Percentiles rank a stretch among this genome's conserved stretches.
phyloP scores from a whole-genome alignment of 2,888 invertebrate species.

The Prenolepis imparis region DNA sequence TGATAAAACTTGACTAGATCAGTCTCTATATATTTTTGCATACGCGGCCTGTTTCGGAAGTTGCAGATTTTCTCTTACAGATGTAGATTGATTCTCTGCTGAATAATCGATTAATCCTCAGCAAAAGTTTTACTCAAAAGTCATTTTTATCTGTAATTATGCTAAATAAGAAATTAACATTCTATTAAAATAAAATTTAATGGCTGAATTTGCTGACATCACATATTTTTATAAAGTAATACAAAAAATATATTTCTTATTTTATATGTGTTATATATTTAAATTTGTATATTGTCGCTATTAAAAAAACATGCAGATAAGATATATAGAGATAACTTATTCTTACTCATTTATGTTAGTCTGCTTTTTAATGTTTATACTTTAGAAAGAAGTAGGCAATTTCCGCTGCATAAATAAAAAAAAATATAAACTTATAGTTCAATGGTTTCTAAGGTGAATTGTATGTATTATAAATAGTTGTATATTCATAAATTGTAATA shows the following conservation, averaged over 20 bases:
- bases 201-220: background rate
- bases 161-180: background rate
- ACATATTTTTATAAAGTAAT: conserved; percentile 8
- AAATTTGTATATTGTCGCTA: background rate
- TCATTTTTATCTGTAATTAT: background rate
- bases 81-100: background rate
- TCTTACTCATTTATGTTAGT: background rate
- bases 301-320: background rate
- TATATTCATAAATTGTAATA: conserved; percentile 74
- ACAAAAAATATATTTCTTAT: background rate
- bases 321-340: background rate
- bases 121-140: background rate
- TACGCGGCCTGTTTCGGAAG: conserved; percentile 31
- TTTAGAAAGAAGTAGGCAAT: background rate
- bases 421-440: conserved; percentile 57
- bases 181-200: background rate
- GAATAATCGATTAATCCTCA: background rate
- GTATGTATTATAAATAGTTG: conserved; percentile 72
- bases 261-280: background rate
- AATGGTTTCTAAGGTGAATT: conserved; percentile 70
- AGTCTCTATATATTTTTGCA: conserved; percentile 47
- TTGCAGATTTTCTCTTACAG: conserved; percentile 23
- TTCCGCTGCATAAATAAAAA: conserved; percentile 38
- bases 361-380: background rate
- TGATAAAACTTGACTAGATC: conserved; percentile 33